Percentiles rank a stretch among this genome's conserved stretches.
These are phyloP conservation scores for Griposia aprilina DNA, from an alignment of 2,888 invertebrate genomes.

Conservation along the genomic window DNA sequence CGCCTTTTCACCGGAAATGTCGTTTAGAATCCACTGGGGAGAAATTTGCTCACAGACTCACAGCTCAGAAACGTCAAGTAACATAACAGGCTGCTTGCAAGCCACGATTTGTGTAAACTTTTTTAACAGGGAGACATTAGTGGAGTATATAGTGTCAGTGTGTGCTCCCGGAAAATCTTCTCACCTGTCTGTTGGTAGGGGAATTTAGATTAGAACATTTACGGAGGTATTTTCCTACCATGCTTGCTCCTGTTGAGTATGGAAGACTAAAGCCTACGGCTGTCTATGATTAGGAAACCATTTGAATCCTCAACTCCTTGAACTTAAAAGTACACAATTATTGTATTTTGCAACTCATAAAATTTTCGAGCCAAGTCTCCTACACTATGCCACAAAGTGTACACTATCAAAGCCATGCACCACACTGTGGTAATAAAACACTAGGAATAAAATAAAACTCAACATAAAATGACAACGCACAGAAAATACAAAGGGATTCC, in stretches of 20 bases:
- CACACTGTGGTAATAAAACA: neutral
- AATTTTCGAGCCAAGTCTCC: neutral
- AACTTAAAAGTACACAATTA: neutral
- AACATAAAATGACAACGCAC: conserved; percentile 22
- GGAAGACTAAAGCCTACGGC: neutral
- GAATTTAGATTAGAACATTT: conserved; percentile 38
- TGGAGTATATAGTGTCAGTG: conserved; percentile 36
- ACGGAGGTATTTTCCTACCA: neutral
- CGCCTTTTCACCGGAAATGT: conserved; percentile 45
- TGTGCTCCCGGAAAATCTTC: conserved; percentile 21
- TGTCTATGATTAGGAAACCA: neutral
- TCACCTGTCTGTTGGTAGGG: conserved; percentile 20
- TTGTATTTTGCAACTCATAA: neutral
- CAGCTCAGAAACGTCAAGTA: conserved; percentile 45
- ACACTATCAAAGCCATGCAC: conserved; percentile 4
- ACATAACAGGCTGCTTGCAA: conserved; percentile 49
- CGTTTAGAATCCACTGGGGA: conserved; percentile 56
- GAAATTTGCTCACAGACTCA: conserved; percentile 47
- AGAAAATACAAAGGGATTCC: conserved; percentile 31
- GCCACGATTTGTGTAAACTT: conserved; percentile 55
- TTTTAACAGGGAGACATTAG: conserved; percentile 39
- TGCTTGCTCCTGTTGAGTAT: neutral
- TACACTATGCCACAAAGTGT: conserved; percentile 1
- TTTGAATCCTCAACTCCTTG: neutral
- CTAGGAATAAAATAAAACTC: conserved; percentile 31